Evolutionary conservation across 1,140 invertebrate species (phyloP).

Genomic region (Sminthurides bifidus): DNA sequence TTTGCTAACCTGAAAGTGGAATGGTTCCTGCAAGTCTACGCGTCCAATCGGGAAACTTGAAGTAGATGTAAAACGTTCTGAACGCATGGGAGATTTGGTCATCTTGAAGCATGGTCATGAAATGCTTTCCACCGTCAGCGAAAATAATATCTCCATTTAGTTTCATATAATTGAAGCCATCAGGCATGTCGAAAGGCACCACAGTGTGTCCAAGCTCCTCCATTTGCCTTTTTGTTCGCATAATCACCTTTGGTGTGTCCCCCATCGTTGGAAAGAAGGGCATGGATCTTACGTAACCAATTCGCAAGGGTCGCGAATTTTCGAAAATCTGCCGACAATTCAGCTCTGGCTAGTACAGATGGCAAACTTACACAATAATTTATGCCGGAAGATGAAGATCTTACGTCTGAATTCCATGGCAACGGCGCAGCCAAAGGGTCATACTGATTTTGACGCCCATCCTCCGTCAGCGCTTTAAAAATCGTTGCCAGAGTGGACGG

Average conservation of each 20-base stretch:
- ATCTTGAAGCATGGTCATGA: neutral
- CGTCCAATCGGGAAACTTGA: neutral
- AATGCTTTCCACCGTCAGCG: constrained; percentile 4
- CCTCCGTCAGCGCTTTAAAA: constrained; percentile 16
- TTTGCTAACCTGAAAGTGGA: neutral
- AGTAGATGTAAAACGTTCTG: neutral
- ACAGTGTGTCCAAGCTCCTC: constrained; percentile 20
- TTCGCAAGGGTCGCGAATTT: constrained; percentile 3
- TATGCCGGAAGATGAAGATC: neutral
- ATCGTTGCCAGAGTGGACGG: constrained; percentile 8
- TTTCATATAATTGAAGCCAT: neutral
- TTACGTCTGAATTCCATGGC: constrained; percentile 26
- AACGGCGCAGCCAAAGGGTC: constrained; percentile 27
- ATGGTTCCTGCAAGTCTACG: neutral
- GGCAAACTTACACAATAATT: neutral
- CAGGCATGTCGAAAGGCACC: constrained; percentile 13
- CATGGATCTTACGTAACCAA: constrained; percentile 20
- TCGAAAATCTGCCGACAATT: constrained; percentile 10
- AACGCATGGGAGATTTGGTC: neutral
- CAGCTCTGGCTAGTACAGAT: too few species aligned
- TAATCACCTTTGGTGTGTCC: constrained; percentile 15
- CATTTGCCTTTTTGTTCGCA: constrained; percentile 14
- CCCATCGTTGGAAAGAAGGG: constrained; percentile 12
- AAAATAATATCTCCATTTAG: neutral
- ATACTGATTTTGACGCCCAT: constrained; percentile 15